Evolutionary conservation across 2,888 invertebrate genomes (phyloP), one percentile per base, ranked within the genome.

Genomic region (Diarsia mendica): DNA sequence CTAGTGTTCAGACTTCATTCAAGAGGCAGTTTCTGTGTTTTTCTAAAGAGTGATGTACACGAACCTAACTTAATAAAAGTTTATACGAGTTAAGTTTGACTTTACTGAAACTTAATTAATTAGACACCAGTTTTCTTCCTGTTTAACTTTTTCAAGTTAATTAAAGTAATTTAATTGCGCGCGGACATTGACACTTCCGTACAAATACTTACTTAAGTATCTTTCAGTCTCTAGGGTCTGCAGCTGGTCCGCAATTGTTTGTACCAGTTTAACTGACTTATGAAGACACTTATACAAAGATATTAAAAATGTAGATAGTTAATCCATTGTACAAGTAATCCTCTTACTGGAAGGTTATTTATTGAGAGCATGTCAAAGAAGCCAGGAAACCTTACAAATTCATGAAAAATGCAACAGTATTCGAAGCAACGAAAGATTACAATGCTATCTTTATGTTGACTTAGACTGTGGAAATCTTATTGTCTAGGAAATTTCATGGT

Each of bases 31-130:
- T n/a, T n/a, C n/a, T n/a, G n/a, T n/a, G n/a, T n/a, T n/a, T n/a
- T n/a, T n/a, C n/a, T n/a, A n/a, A n/a, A n/a, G n/a, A n/a, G n/a
- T 4, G 9, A 53, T 51, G 63, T 51, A n/a, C n/a, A 28, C 49
- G 10, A 68, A 65, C 55, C 55, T 64, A 28, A 61, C 61, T 68
- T 68, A 75, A 85, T 81, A n/a, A 85, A 85, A 71, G 64, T 75
- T 71, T n/a, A n/a, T 63, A 8, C 20, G 15, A 66, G 33, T 84
- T n/a, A 23, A 51, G n/a, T 15, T n/a, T n/a, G 23, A 39, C 6
- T 9, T 53, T 18, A 44, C 55, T 63, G 33, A 49, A 83, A 84
- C n/a, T 67, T 33, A 58, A 48, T 73, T 72, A 61, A 85, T 70
- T 75, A 58, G 20, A 39, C 3, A 61, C 44, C 6, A 11, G 67